Conservation (phyloP, 2,113 vertebrate species). For the Hemichromis elongatus region DNA sequence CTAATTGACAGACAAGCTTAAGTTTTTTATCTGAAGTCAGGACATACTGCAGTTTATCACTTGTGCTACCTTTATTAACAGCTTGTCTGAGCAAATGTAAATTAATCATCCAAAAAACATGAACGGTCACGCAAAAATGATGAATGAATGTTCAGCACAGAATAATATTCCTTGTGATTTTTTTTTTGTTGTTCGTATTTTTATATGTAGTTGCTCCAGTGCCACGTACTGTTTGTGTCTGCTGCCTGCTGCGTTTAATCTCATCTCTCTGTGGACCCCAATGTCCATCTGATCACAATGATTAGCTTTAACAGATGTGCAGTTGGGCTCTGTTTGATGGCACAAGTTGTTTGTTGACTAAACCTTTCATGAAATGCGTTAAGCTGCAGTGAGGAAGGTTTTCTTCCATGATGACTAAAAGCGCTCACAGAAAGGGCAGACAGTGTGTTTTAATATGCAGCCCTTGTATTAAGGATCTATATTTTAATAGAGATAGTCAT, state of each 20-base stretch:
- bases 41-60: background rate
- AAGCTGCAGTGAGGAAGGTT: background rate
- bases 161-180: slow-evolving; percentile 3
- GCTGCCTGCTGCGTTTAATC: slow-evolving; percentile 42
- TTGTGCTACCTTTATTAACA: background rate
- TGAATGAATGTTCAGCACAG: background rate
- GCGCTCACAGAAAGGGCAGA: background rate
- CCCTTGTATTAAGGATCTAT: background rate
- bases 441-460: background rate
- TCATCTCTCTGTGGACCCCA: background rate
- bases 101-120: slow-evolving; percentile 15
- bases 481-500: no score
- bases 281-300: slow-evolving; percentile 27
- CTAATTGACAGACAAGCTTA: background rate
- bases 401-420: background rate
- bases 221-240: slow-evolving; percentile 7
- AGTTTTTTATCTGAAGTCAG: background rate
- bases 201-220: background rate
- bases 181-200: slow-evolving; percentile 8
- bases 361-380: slow-evolving; percentile 21
- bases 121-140: slow-evolving; percentile 5
- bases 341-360: slow-evolving; percentile 30
- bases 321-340: slow-evolving; percentile 17
- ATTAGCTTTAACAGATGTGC: slow-evolving; percentile 48
- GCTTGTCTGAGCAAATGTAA: background rate